Conservation (phyloP, 1,140 invertebrate genomes). For the Drosophila kepulauana region DNA sequence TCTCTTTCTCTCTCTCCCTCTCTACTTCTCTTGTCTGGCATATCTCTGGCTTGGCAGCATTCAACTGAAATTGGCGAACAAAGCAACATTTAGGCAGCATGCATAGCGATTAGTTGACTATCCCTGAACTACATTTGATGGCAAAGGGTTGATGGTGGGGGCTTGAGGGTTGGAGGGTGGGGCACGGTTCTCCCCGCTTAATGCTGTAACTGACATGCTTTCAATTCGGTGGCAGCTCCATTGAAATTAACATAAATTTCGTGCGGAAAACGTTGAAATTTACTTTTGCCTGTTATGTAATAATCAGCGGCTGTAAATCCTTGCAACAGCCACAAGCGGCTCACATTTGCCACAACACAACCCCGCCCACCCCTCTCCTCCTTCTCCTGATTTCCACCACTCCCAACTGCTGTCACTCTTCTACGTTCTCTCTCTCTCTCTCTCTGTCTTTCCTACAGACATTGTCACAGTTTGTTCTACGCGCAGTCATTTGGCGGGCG, state of each 20-base stretch:
- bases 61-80: constrained; percentile 28
- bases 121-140: background rate
- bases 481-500: constrained; percentile 33
- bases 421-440: background rate
- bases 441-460: constrained; percentile 2
- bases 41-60: constrained; percentile 10
- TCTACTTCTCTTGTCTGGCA: background rate
- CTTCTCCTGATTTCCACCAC: no score
- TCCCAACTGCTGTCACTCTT: background rate
- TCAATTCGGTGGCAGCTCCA: constrained; percentile 33
- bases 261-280: constrained; percentile 72
- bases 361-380: no score
- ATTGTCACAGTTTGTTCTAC: constrained; percentile 28
- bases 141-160: background rate
- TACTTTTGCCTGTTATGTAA: constrained; percentile 78
- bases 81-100: constrained; percentile 23
- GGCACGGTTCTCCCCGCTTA: constrained; percentile 3
- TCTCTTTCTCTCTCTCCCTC: background rate
- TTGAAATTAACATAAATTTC: constrained; percentile 79
- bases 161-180: background rate
- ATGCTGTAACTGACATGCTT: constrained; percentile 56
- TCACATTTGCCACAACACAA: constrained; percentile 19
- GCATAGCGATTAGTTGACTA: constrained; percentile 25
- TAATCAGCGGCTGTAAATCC: constrained; percentile 77
- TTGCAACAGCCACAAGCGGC: constrained; percentile 52